A percentile compares a stretch with the other conserved stretches of the same genome.
These are phyloP conservation scores for Scytalopus superciliaris DNA, from an alignment of 2,113 vertebrate genomes.

Conservation along the genomic window DNA sequence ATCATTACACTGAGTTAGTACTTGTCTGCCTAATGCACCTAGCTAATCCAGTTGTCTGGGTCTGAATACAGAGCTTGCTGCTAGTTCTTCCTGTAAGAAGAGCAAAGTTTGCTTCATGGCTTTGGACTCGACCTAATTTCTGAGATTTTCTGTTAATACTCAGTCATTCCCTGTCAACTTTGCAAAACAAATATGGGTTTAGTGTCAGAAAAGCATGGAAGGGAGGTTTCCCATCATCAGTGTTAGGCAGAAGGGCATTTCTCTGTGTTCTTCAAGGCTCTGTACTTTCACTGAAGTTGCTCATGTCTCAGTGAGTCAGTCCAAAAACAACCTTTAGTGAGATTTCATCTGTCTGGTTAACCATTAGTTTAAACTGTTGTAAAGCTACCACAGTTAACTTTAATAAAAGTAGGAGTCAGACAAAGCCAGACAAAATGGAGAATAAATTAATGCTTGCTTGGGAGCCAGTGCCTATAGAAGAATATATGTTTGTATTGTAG, in stretches of 20 bases:
- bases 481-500: background rate
- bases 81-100: background rate
- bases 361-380: conserved; percentile 3
- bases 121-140: background rate
- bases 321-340: background rate
- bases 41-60: background rate
- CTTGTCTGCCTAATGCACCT: background rate
- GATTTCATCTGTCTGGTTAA: conserved; percentile 44
- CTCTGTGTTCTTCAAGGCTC: background rate
- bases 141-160: background rate
- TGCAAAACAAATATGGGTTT: background rate
- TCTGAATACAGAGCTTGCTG: background rate
- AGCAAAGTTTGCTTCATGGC: background rate
- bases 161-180: background rate
- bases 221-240: background rate
- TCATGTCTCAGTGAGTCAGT: background rate
- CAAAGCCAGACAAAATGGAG: background rate
- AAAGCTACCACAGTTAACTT: background rate
- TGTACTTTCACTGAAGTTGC: background rate
- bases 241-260: background rate
- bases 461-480: background rate
- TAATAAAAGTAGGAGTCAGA: background rate
- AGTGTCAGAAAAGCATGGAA: background rate
- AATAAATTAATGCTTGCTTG: background rate
- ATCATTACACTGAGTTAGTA: background rate